Conservation (phyloP, 2,113 vertebrate species). For the Bucco capensis region DNA sequence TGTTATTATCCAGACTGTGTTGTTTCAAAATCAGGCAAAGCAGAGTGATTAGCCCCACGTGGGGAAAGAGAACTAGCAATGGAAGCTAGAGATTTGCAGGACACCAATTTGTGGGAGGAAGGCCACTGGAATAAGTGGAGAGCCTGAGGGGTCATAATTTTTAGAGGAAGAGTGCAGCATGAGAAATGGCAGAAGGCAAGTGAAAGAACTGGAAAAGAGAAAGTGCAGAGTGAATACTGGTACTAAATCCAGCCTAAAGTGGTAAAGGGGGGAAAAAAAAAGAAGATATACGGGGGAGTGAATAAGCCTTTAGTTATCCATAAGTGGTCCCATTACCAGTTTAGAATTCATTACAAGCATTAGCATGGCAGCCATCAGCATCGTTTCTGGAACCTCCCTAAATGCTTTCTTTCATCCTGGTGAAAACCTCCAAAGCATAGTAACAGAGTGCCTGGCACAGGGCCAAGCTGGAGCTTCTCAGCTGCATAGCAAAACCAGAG, state of each 20-base stretch:
- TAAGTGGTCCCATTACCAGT: slow-evolving; percentile 65
- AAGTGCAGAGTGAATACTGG: neutral
- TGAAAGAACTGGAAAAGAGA: neutral
- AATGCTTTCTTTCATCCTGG: slow-evolving; percentile 59
- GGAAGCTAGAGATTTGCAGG: neutral
- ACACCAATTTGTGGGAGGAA: neutral
- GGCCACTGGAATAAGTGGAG: neutral
- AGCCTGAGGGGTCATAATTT: neutral
- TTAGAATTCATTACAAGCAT: slow-evolving; percentile 66
- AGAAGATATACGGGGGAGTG: slow-evolving; percentile 36
- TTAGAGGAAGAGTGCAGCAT: neutral
- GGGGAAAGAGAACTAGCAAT: neutral
- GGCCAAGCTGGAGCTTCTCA: slow-evolving; percentile 4
- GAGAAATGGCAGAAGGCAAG: neutral
- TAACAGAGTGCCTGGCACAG: neutral
- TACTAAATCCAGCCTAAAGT: slow-evolving; percentile 24
- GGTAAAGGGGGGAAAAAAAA: neutral
- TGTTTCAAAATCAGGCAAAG: neutral
- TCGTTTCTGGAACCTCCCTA: slow-evolving; percentile 59
- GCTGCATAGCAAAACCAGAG: slow-evolving; percentile 15
- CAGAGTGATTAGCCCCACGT: neutral
- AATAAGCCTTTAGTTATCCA: slow-evolving; percentile 62
- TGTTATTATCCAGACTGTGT: neutral
- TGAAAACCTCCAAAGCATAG: slow-evolving; percentile 54
- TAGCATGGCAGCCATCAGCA: slow-evolving; percentile 64